phyloP scores from a whole-genome alignment of 2,113 vertebrate species.

The Heterotilapia buettikoferi region DNA sequence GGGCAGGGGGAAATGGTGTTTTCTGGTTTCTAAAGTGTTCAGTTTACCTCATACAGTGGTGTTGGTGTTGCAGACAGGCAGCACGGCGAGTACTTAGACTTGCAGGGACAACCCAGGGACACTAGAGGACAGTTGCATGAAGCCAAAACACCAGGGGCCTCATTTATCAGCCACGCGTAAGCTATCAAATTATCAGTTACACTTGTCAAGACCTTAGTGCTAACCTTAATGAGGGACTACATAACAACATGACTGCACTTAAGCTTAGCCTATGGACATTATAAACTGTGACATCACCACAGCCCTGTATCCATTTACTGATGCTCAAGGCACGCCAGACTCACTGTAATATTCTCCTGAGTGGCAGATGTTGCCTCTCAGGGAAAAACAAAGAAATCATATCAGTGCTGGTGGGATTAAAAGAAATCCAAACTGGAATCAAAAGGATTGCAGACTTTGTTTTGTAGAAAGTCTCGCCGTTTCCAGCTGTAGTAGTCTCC shows the following conservation, averaged over 20 bases:
- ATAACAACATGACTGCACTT: neutral
- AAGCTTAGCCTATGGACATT: neutral
- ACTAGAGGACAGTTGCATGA: constrained; percentile 1
- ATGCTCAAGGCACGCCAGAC: neutral
- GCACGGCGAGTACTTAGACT: neutral
- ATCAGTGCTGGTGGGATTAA: neutral
- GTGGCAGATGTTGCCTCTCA: neutral
- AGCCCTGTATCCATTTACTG: neutral
- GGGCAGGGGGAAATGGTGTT: neutral
- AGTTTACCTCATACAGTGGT: constrained; percentile 35
- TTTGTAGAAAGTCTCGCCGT: neutral
- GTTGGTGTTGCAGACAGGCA: neutral
- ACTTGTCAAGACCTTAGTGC: neutral
- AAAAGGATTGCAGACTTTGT: neutral
- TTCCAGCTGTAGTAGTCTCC: neutral
- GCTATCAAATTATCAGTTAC: neutral
- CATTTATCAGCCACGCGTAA: constrained; percentile 2
- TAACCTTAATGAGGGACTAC: neutral
- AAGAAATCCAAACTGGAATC: neutral
- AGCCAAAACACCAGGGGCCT: constrained; percentile 41
- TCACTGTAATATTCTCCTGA: neutral
- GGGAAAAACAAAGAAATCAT: neutral
- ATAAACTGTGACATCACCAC: neutral
- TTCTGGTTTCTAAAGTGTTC: neutral
- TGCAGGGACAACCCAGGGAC: constrained; percentile 10